phyloP scores from a whole-genome alignment of 2,113 vertebrate species.

The Sinocyclocheilus rhinocerous region DNA sequence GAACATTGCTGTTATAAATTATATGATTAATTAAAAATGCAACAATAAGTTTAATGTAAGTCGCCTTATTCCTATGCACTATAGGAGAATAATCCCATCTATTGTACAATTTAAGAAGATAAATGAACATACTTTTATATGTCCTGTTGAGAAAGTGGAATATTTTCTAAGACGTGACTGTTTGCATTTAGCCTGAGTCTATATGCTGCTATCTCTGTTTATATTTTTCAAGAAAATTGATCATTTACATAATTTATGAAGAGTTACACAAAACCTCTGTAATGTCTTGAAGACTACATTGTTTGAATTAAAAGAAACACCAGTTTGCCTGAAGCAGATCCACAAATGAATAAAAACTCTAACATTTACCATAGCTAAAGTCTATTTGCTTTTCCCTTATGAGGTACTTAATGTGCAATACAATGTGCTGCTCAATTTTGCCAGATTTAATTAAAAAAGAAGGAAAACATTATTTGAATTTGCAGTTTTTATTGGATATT shows the following conservation, averaged over 20 bases:
- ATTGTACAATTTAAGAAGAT: not conserved
- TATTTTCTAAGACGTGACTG: not conserved
- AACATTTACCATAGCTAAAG: conserved; percentile 23
- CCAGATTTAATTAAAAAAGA: conserved; percentile 1
- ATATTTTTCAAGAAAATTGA: not conserved
- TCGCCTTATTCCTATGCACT: too few species aligned
- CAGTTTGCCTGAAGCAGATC: conserved; percentile 3
- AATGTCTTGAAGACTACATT: not conserved
- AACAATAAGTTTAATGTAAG: not conserved
- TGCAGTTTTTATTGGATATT: not conserved
- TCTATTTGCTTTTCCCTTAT: not conserved
- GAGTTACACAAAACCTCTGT: conserved; percentile 1
- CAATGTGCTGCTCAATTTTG: not conserved
- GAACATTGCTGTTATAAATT: not conserved
- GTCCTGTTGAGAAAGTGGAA: not conserved
- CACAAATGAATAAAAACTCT: not conserved
- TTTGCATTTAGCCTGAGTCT: not conserved
- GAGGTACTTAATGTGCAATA: not conserved
- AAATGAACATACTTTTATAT: not conserved
- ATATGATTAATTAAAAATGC: not conserved
- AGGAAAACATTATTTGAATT: not conserved
- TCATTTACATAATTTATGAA: not conserved
- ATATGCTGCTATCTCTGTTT: not conserved
- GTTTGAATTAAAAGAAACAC: conserved; percentile 8
- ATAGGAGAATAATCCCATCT: not conserved